Percentiles rank a stretch among this genome's conserved stretches.
Evolutionary conservation across 2,113 vertebrate genomes (phyloP).

Genomic region (Mobula hypostoma): DNA sequence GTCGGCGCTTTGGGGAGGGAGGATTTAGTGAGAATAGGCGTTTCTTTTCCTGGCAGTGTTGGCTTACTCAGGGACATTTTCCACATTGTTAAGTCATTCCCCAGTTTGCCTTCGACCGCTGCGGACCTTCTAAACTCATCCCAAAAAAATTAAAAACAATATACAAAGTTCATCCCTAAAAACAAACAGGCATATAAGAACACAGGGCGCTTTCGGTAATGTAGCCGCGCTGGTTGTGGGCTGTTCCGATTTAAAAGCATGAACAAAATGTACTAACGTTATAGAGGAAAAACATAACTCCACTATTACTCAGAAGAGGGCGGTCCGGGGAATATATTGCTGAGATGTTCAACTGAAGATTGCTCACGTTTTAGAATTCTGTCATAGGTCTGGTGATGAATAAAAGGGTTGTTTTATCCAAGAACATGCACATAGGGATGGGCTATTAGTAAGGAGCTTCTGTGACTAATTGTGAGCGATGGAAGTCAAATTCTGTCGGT

Average conservation of each 20-base stretch:
- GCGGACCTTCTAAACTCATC: neutral
- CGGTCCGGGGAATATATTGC: neutral
- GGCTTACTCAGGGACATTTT: slow-evolving; percentile 19
- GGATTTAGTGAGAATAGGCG: neutral
- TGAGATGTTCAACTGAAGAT: neutral
- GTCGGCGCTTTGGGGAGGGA: slow-evolving; percentile 4
- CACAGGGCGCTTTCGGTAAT: too few relatives aligned
- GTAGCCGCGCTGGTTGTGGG: neutral
- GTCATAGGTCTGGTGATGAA: neutral
- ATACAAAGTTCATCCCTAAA: neutral
- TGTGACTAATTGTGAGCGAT: neutral
- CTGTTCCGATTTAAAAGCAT: neutral
- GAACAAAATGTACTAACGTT: neutral
- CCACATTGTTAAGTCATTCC: neutral
- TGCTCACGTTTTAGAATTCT: neutral
- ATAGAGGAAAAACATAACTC: neutral
- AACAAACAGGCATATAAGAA: too few relatives aligned
- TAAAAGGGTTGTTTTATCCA: neutral
- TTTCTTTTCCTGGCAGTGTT: slow-evolving; percentile 7
- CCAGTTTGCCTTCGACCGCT: neutral
- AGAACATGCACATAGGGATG: too few relatives aligned
- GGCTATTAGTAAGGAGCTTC: neutral
- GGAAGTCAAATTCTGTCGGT: neutral
- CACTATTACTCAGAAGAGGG: neutral
- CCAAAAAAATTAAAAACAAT: neutral